Conservation (phyloP, 2,797 vertebrate genomes). For the Epinephelus coioides region DNA sequence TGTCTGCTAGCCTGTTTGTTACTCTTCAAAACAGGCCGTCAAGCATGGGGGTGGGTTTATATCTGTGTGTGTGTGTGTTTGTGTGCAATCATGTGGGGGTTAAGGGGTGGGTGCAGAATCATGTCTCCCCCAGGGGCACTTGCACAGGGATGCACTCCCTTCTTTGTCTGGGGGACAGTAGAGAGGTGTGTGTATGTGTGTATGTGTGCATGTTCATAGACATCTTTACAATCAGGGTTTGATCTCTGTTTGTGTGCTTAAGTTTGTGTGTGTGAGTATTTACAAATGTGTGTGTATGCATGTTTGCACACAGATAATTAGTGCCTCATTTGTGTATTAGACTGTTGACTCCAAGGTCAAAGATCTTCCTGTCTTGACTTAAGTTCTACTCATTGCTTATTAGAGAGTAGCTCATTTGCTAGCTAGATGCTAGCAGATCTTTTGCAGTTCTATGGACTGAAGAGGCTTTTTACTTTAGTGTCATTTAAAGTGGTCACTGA, state of each 20-base stretch:
- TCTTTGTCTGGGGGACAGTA: constrained; percentile 79
- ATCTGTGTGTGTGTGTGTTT: constrained; percentile 50
- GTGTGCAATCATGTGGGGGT: constrained; percentile 66
- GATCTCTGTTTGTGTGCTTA: constrained; percentile 24
- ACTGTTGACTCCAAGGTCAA: constrained; percentile 78
- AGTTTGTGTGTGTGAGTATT: constrained; percentile 1
- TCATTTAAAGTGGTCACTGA: background rate
- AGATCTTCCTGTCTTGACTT: constrained; percentile 53
- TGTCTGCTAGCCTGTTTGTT: constrained; percentile 78
- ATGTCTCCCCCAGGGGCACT: constrained; percentile 72
- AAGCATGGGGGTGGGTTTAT: constrained; percentile 75
- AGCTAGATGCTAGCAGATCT: constrained; percentile 20
- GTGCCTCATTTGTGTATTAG: constrained; percentile 60
- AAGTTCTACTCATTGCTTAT: constrained; percentile 34
- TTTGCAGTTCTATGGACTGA: background rate
- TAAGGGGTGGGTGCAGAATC: constrained; percentile 76
- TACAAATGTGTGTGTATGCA: constrained; percentile 20
- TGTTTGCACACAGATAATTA: constrained; percentile 59
- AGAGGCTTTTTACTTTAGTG: background rate
- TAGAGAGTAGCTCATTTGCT: constrained; percentile 4
- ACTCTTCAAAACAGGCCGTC: constrained; percentile 73
- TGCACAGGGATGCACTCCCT: constrained; percentile 69
- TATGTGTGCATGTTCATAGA: constrained; percentile 10
- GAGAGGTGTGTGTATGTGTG: constrained; percentile 39
- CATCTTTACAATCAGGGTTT: constrained; percentile 18